Base-by-base conservation (phyloP, 2,113 vertebrate genomes). In the Typhlomys cinereus region DNA sequence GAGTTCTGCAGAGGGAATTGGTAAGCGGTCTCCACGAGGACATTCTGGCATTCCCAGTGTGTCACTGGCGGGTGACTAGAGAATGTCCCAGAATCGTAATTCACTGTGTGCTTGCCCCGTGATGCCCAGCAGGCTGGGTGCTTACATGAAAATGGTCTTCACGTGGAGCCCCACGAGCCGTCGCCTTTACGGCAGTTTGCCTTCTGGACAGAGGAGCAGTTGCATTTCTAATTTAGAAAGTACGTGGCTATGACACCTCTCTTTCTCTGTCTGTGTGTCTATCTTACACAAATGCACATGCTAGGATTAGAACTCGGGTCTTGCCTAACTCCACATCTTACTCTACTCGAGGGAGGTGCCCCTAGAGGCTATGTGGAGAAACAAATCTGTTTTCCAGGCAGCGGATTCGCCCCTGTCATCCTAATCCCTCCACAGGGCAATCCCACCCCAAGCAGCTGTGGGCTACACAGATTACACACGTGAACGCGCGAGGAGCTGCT, bases 231-330 rank as follows among this genome's bases (percentile, higher is more conserved):
- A 29, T n/a, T 64, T 29, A 50, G 27, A 71, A 52, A 20, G 31
- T 34, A 23, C 11, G 4, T 27, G 62, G 36, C 36, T 48, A 21
- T 82, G 36, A 21, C 4, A 0, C 17, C 27, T 84, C 11, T 74
- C 48, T 70, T 44, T 67, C 25, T 46, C 61, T 80, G 23, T 57
- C 25, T n/a, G 13, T 27, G 3, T 14, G n/a, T 14, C 29, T 36
- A 15, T 29, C 31, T 86, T 1, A 23, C 34, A 69, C 34, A 20
- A n/a, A n/a, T 8, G n/a, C 2, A 54, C 14, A 25, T 29, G 25
- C 27, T 76, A 15, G 48, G 34, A 62, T 89, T 81, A 92, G 87
- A 94, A 78, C 62, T 95, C 9, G 36, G 11, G 36, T 64, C 71
- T 85, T 48, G 13, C 83, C 12, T 84, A 48, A 44, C 73, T 48